Base-by-base conservation (phyloP, 2,113 vertebrate genomes). In the Orcinus orca region DNA sequence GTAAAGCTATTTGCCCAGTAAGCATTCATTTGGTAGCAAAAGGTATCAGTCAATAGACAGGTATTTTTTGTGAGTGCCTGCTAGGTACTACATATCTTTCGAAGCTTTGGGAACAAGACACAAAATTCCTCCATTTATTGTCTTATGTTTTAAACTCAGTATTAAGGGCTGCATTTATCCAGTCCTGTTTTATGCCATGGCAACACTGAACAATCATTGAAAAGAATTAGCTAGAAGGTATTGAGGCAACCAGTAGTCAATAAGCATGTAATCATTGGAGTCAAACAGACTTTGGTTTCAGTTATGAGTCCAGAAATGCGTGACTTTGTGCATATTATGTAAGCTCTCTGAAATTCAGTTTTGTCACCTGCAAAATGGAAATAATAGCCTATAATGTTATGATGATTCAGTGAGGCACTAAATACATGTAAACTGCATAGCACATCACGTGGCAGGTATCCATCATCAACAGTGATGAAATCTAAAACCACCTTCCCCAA, bases 331-430 rank as follows among this genome's bases (percentile, higher is more conserved):
- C 14, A 17, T 17, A 17, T 96, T n/a, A 47, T 70, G 29, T 92
- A 36, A 95, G 47, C 47, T 76, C n/a, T 97, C 79, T 95, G 83
- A 93, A 96, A 74, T 88, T 87, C 26, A 29, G 23, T 50, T 94
- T 93, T 97, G 74, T 96, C 80, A 84, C 47, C n/a, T 83, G 31
- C 62, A 53, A 77, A 93, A 87, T 95, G 38, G 86, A 92, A 93
- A 91, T 96, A 91, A 93, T 93, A 94, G 88, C 50, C 36, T 93
- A 5, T 81, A 38, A 84, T 93, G 15, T 62, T 73, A 79, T 41
- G 73, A 47, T 95, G 85, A 63, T 53, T 97, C 90, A 90, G 3
- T 33, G 41, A 87, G 85, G 41, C 73, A 88, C 76, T 88, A 89
- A 65, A 50, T 76, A 73, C 38, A 76, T 23, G 50, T 50, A 44